phyloP scores from a whole-genome alignment of 2,797 vertebrate species.

The Erethizon dorsatum region DNA sequence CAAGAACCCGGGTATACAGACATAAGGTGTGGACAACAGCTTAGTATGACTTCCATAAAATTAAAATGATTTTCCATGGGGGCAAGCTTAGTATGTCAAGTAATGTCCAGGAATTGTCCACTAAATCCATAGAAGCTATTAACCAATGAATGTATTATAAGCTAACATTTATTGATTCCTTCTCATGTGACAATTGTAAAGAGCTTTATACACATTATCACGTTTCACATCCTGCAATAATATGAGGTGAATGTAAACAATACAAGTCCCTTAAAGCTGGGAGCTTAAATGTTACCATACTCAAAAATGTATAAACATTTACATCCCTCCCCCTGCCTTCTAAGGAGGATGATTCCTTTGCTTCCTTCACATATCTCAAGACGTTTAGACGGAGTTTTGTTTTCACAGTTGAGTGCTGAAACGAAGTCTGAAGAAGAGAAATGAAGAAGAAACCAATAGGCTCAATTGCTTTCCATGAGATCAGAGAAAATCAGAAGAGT shows the following conservation, averaged over 20 bases:
- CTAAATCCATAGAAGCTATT: background rate
- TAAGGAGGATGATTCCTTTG: background rate
- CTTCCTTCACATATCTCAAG: background rate
- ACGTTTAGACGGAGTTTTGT: background rate
- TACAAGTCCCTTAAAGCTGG: background rate
- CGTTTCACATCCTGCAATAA: background rate
- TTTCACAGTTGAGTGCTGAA: background rate
- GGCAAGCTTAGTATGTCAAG: background rate
- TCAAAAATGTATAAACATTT: background rate
- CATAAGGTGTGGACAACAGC: background rate
- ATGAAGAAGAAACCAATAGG: background rate
- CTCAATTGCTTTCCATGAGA: background rate
- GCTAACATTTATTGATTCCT: background rate
- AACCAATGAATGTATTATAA: background rate
- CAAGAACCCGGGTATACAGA: background rate
- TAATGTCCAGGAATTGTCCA: background rate
- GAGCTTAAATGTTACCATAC: background rate
- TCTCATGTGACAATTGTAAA: background rate
- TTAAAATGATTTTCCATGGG: background rate
- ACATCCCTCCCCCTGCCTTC: background rate
- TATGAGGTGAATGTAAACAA: background rate
- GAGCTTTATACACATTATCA: background rate
- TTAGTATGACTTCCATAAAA: background rate
- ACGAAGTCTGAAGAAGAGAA: background rate
- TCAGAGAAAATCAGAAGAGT: background rate